Evolutionary conservation across 2,113 vertebrate genomes (phyloP), one percentile per base, ranked within the genome.

Genomic region (Pachycephala philippinensis): DNA sequence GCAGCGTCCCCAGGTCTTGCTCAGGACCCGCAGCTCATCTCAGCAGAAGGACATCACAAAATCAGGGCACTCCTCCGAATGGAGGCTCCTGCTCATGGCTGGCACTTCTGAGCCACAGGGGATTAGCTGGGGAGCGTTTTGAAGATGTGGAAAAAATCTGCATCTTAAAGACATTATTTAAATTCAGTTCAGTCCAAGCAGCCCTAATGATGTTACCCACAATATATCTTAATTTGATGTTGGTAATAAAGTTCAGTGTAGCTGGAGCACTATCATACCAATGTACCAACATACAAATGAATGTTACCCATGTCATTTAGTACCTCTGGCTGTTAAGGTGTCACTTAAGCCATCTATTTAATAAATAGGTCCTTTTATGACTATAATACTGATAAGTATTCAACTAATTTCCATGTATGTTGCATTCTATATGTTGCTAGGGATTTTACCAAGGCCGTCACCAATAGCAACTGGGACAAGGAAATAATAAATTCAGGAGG

Each of bases 141-240:
- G 87, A 88, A 92, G 81, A 69, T 3, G 0, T 6, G 4, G 56
- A 70, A 77, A 76, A 89, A 93, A 95, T 90, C 91, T 93, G 77
- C 80, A 89, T 93, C 84, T 92, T 91, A 87, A 95, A 96, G 90
- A 61, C 91, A 89, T 89, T 92, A 89, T 96, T 97, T 97, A 94
- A 95, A 97, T 97, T 96, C 96, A 70, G 90, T 85, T 94, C 97
- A 93, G 85, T 90, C 74, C 83, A 86, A 82, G 56, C 70, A 87
- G 42, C 65, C 91, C 81, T 92, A 95, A 95, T 89, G 81, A 97
- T 93, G 95, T 88, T 95, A 90, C 86, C 91, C 68, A 93, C 95
- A 88, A 96, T 97, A 96, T 97, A 96, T 96, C 96, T 97, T 97
- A 95, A 97, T 97, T 95, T 97, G 96, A 97, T 97, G 91, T 82